These are phyloP conservation scores for Oxytorus armatus DNA, from an alignment of 2,888 invertebrate genomes.

Conservation along the genomic window DNA sequence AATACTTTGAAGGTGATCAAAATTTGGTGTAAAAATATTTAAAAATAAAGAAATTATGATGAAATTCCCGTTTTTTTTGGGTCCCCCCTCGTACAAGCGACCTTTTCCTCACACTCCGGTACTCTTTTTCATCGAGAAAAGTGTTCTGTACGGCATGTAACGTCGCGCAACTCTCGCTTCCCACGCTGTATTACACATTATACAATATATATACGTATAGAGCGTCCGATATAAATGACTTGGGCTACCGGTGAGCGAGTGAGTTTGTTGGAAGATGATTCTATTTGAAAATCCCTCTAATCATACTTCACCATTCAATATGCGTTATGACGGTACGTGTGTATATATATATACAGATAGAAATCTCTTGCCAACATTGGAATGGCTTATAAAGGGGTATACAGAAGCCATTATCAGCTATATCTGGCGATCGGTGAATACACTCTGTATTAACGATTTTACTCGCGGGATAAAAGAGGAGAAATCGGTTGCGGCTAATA, in stretches of 20 bases:
- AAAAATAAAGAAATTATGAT: no score
- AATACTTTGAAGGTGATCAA: no score
- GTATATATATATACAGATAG: neutral
- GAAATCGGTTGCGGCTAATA: slow-evolving; percentile 49
- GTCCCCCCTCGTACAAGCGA: no score
- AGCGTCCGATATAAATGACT: slow-evolving; percentile 50
- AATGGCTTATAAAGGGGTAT: slow-evolving; percentile 64
- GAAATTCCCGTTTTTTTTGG: no score
- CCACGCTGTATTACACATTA: slow-evolving; percentile 64
- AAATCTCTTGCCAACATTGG: slow-evolving; percentile 42
- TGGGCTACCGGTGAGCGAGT: slow-evolving; percentile 29
- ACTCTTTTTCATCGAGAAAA: slow-evolving; percentile 44
- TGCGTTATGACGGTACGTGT: slow-evolving; percentile 55
- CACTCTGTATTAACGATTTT: slow-evolving; percentile 32
- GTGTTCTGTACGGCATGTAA: slow-evolving; percentile 14
- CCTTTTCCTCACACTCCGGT: slow-evolving; percentile 13
- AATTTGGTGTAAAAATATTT: no score
- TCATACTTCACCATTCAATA: slow-evolving; percentile 64
- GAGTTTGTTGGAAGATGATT: slow-evolving; percentile 49
- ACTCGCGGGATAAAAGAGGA: slow-evolving; percentile 26
- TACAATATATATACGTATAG: slow-evolving; percentile 22
- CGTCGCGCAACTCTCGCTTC: slow-evolving; percentile 56
- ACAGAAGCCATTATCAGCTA: slow-evolving; percentile 37
- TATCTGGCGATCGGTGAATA: slow-evolving; percentile 32
- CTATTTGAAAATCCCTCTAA: slow-evolving; percentile 64